Evolutionary conservation across 1,140 invertebrate species (phyloP).

Genomic region (Hydropsyche tenuis): DNA sequence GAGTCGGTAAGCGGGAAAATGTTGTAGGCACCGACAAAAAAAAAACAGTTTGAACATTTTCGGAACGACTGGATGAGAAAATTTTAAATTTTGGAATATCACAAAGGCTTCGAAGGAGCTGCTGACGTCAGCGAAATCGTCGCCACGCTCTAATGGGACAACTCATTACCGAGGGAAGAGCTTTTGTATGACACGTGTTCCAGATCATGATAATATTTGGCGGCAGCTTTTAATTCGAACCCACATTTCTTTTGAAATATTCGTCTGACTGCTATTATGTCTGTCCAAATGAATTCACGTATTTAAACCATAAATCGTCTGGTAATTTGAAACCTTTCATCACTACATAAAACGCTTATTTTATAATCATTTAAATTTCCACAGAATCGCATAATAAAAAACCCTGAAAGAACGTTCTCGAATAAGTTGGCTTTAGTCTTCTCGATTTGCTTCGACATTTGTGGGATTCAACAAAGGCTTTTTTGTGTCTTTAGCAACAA

Average conservation of each 20-base stretch:
- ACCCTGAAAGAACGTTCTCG: no score
- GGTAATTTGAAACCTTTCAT: no score
- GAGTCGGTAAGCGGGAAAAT: neutral
- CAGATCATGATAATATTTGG: neutral
- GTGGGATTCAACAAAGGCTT: neutral
- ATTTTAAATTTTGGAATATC: neutral
- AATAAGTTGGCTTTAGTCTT: no score
- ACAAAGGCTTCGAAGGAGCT: neutral
- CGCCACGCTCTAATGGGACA: slow-evolving; percentile 18
- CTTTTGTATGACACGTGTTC: slow-evolving; percentile 27
- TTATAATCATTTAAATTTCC: no score
- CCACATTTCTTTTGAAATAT: neutral
- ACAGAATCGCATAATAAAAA: no score
- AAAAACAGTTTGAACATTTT: no score
- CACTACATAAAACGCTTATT: no score
- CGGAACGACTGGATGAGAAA: no score
- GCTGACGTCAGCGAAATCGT: neutral
- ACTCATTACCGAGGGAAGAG: slow-evolving; percentile 20
- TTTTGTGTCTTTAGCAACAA: neutral
- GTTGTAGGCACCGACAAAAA: no score
- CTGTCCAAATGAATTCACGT: neutral
- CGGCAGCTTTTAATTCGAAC: neutral
- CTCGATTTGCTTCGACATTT: neutral
- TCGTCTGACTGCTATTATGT: neutral
- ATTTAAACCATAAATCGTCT: no score